Evolutionary conservation across 2,797 vertebrate species (phyloP), one percentile per base, ranked within the genome.

Genomic region (Antrozous pallidus): DNA sequence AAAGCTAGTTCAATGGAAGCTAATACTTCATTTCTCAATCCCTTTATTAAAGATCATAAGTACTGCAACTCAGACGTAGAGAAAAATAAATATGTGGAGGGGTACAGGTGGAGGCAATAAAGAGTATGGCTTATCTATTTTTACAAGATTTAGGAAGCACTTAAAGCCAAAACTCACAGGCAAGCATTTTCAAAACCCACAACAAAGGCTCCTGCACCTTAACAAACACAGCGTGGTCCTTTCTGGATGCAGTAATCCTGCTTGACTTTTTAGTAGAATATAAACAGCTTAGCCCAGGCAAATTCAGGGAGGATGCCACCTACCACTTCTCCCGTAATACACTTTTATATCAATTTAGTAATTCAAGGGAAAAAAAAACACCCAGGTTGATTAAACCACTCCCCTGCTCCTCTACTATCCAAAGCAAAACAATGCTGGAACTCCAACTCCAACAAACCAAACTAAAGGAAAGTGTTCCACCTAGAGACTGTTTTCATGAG

Each of bases 391-490:
- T 80, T 75, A 94, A 86, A 74, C 45, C 40, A 56, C 40, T 86
- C 71, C 61, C 8, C 89, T 94, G 94, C 90, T 97, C 49, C 74
- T 3, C 82, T 40, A 96, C 94, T 90, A 90, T 67, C 74, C 93
- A 95, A 85, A 97, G 96, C 85, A 97, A 97, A 97, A 96, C 88
- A 94, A 91, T 38, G 58, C 92, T 71, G 56, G 88, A 95, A 97
- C 96, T 98, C 97, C 1, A 14, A 97, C 94, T 97, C 94, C 31
- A 97, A 94, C 93, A 97, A 97, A 95, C 36, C 94, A 97, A 98
- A 97, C 96, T 96, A 94, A 97, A 98, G 98, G 97, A 91, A 98
- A 98, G 98, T 98, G 98, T 98, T 98, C 98, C 98, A 98, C 98
- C 98, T 98, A 98, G 97, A 98, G 98, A 98, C 98, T 85, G n/a